Base-by-base conservation (phyloP, 2,888 invertebrate genomes). In the Seladonia tumulorum region DNA sequence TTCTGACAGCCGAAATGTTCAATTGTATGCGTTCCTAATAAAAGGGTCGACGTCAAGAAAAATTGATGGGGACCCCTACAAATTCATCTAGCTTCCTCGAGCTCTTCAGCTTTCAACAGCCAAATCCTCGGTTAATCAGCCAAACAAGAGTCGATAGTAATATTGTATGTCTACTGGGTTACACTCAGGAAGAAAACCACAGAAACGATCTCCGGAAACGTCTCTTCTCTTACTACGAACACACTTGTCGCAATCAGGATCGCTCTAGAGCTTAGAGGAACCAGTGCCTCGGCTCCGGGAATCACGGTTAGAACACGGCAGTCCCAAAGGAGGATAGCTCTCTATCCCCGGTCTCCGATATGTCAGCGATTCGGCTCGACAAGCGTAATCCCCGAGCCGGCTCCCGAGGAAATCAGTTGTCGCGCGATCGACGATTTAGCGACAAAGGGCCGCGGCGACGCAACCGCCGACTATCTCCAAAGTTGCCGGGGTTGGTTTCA, bases 351-450 rank as follows among this genome's bases (percentile, higher is more conserved):
- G 29, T 29, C 29, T 29, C 53, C 81, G 75, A 79, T 29, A 42
- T 72, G 75, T 80, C 83, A 70, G 70, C 75, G 53, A 74, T 25
- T 42, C 35, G 71, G 42, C n/a, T 49, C 71, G 81, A 83, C 78
- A 86, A 78, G 75, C 79, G 85, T 78, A 79, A 79, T 79, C 81
- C 78, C 75, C 71, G 63, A 49, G 42, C 7, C 18, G 29, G n/a
- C 71, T 35, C 10, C 45, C 57, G 47, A 71, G 87, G 78, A 86
- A 89, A 90, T 88, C 89, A 76, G 76, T 74, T 83, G 85, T 86
- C 83, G 83, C 49, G 49, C 82, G 76, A 79, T 85, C 88, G 80
- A 87, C 88, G 89, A 88, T 90, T 88, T 83, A 85, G 84, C 91
- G 90, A 83, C 90, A 88, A 89, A 90, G 87, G 87, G 68, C 74